Evolutionary conservation across 2,888 invertebrate genomes (phyloP).

Genomic region (Autographa gamma): DNA sequence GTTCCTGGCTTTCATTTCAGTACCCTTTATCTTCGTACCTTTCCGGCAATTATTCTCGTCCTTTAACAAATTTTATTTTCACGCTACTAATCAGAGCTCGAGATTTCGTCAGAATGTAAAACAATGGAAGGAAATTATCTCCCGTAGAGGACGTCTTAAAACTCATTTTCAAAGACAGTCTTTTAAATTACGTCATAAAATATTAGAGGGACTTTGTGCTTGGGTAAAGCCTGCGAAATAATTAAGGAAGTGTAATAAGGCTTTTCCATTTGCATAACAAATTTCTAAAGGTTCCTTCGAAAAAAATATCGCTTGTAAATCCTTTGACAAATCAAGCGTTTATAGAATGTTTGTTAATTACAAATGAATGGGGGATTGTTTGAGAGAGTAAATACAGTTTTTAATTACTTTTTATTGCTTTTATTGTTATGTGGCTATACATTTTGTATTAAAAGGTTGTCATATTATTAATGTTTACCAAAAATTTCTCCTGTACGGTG

Average conservation of each 20-base stretch:
- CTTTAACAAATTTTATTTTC: constrained; percentile 49
- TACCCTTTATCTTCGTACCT: constrained; percentile 5
- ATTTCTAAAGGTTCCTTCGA: constrained; percentile 72
- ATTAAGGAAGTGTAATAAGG: constrained; percentile 85
- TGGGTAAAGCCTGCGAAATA: constrained; percentile 79
- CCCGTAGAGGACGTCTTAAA: constrained; percentile 69
- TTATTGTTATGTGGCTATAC: background rate
- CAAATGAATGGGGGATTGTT: constrained; percentile 17
- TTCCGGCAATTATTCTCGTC: constrained; percentile 15
- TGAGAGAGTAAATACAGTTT: background rate
- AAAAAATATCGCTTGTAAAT: constrained; percentile 76
- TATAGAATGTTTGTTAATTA: constrained; percentile 50
- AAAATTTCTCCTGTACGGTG: background rate
- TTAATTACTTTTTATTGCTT: background rate
- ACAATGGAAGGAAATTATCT: constrained; percentile 66
- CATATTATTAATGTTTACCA: background rate
- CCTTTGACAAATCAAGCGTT: constrained; percentile 76
- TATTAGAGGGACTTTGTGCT: constrained; percentile 78
- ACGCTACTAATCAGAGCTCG: constrained; percentile 55
- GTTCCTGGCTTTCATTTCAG: background rate
- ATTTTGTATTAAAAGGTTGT: background rate
- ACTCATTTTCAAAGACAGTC: constrained; percentile 73
- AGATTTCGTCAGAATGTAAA: constrained; percentile 59
- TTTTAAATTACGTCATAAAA: constrained; percentile 83
- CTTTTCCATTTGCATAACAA: constrained; percentile 83